Base-by-base conservation (phyloP, 2,888 invertebrate species). In the Allygus modestus region DNA sequence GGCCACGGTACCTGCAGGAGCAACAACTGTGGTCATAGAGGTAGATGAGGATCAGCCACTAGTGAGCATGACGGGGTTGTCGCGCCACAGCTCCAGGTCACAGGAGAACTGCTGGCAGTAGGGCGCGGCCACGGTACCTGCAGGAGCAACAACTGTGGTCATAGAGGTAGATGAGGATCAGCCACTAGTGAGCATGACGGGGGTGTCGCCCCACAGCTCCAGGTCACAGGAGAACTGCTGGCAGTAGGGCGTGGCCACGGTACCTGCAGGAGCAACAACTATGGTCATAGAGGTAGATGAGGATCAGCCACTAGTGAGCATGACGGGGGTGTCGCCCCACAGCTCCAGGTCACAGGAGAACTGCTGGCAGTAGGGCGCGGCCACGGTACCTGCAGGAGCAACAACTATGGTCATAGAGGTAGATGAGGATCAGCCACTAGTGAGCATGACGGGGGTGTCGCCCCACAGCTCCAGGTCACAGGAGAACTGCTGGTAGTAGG, bases 151-250 rank as follows among this genome's bases (percentile, higher is more conserved):
- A n/a, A 17, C 51, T 17, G 51, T n/a, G n/a, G n/a, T 51, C 17
- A 17, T 15, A n/a, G n/a, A 71, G 33, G 71, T 71, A 71, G 71
- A 71, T 12, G 33, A 33, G 71, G n/a, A 71, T 71, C 71, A 71
- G 20, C 71, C 71, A 5, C 71, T 31, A 33, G 33, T 37, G 4
- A 71, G 33, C 71, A 71, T 71, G 9, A 71, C 17, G 12, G 71
- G 33, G 2, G 71, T 31, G 17, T 71, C 71, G 2, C 71, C 71
- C 71, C 71, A 71, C 1, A 71, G 37, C 17, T 71, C 71, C 7
- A 71, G 33, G 17, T 26, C 71, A 71, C 71, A 71, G 20, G 71
- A 71, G 33, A 71, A n/a, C 37, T 12, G 31, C 15, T 37, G 31
- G n/a, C 71, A 71, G 71, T 17, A 71, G 15, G 31, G 71, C n/a